Conservation (phyloP, 2,888 invertebrate genomes). For the Synanthedon tipuliformis region DNA sequence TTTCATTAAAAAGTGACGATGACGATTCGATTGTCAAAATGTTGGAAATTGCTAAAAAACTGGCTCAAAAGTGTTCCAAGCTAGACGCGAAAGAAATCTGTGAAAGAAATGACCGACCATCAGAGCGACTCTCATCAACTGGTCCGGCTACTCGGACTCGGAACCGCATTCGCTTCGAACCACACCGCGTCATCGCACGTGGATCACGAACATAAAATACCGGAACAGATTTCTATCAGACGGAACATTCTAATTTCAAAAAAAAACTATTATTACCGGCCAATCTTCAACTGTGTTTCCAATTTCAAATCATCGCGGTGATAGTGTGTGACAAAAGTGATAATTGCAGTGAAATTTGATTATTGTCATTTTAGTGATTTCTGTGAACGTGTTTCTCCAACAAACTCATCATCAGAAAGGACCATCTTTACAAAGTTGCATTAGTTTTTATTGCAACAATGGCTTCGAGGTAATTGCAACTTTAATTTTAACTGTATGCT, state of each 20-base stretch:
- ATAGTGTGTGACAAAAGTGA: slow-evolving; percentile 28
- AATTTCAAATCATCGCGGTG: slow-evolving; percentile 6
- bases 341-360: slow-evolving; percentile 11
- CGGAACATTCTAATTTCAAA: background rate
- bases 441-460: slow-evolving; percentile 26
- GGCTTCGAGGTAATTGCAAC: slow-evolving; percentile 40
- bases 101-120: slow-evolving; percentile 2
- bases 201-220: slow-evolving; percentile 41
- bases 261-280: background rate
- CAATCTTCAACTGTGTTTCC: slow-evolving; percentile 10
- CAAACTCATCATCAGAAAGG: background rate
- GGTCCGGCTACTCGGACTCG: slow-evolving; percentile 22
- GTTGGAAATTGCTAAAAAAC: background rate
- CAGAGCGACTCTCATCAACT: slow-evolving; percentile 8
- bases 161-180: slow-evolving; percentile 40
- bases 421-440: slow-evolving; percentile 11
- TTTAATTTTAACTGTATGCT: too few relatives aligned
- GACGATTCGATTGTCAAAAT: too few relatives aligned
- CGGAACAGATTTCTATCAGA: slow-evolving; percentile 43
- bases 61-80: slow-evolving; percentile 1
- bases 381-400: background rate
- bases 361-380: slow-evolving; percentile 4
- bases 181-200: slow-evolving; percentile 50
- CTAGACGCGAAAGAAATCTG: slow-evolving; percentile 7
- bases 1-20: background rate